These are phyloP conservation scores for Empis stercorea DNA, from an alignment of 2,888 invertebrate species.

Conservation along the genomic window DNA sequence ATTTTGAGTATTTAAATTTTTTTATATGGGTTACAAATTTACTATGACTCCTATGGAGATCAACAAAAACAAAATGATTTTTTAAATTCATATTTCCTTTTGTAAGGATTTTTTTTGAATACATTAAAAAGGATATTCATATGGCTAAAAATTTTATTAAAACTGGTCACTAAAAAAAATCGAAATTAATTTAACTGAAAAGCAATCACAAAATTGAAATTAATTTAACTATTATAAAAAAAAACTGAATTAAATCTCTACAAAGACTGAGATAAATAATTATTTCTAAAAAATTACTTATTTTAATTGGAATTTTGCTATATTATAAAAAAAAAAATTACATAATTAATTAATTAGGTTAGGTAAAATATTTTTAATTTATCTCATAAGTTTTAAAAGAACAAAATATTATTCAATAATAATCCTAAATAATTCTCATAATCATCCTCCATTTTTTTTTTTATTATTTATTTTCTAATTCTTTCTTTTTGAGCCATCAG, in stretches of 20 bases:
- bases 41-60: slow-evolving; percentile 11
- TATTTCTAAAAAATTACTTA: too few species aligned
- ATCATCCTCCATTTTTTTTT: too few species aligned
- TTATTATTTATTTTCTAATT: too few species aligned
- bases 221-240: slow-evolving; percentile 9
- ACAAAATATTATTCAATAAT: too few species aligned
- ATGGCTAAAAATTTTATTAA: background rate
- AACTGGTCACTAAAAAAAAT: slow-evolving; percentile 1
- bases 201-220: slow-evolving; percentile 12
- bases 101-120: background rate
- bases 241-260: slow-evolving; percentile 25
- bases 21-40: background rate
- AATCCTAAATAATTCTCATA: too few species aligned
- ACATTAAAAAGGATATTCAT: background rate
- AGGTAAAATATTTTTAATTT: too few species aligned
- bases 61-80: background rate
- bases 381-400: too few species aligned
- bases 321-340: too few species aligned
- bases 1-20: background rate
- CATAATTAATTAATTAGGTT: too few species aligned
- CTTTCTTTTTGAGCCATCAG: too few species aligned
- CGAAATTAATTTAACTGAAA: slow-evolving; percentile 5
- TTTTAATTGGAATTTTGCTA: too few species aligned
- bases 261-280: slow-evolving; percentile 31
- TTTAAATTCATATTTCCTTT: background rate